Percentiles rank a stretch among this genome's conserved stretches.
phyloP scores from a whole-genome alignment of 2,888 invertebrate species.

The Pachydiplax longipennis region DNA sequence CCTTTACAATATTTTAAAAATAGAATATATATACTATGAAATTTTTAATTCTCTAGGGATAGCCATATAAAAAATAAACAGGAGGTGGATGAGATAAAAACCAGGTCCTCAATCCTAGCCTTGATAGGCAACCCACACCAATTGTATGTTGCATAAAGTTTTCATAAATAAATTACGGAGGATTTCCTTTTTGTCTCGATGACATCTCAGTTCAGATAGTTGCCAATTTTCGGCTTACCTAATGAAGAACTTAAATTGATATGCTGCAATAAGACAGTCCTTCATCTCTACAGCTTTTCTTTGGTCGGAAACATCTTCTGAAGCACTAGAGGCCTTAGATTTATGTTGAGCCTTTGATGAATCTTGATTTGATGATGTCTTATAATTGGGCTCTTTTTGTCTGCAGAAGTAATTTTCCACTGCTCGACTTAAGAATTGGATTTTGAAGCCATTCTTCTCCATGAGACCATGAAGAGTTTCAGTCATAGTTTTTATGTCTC shows the following conservation, averaged over 20 bases:
- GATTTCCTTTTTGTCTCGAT: too few relatives aligned
- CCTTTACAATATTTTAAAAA: too few relatives aligned
- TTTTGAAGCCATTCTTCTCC: conserved; percentile 18
- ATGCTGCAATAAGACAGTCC: neutral
- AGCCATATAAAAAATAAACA: too few relatives aligned
- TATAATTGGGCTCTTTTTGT: neutral
- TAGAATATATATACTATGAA: too few relatives aligned
- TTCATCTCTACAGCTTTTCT: neutral
- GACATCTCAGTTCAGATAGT: neutral
- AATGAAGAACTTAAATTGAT: conserved; percentile 12
- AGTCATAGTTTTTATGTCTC: conserved; percentile 11
- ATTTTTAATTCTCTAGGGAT: too few relatives aligned
- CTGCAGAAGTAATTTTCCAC: neutral
- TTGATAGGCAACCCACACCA: too few relatives aligned
- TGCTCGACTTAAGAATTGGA: neutral
- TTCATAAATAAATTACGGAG: neutral
- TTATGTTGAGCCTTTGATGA: neutral
- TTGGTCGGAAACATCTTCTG: neutral
- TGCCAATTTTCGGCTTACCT: neutral
- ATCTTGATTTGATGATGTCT: neutral
- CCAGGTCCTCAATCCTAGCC: too few relatives aligned
- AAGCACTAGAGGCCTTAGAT: neutral
- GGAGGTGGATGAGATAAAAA: too few relatives aligned
- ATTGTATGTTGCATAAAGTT: neutral
- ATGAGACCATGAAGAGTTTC: conserved; percentile 6